These are phyloP conservation scores for Parnassius apollo DNA, from an alignment of 2,888 invertebrate genomes.

Conservation along the genomic window DNA sequence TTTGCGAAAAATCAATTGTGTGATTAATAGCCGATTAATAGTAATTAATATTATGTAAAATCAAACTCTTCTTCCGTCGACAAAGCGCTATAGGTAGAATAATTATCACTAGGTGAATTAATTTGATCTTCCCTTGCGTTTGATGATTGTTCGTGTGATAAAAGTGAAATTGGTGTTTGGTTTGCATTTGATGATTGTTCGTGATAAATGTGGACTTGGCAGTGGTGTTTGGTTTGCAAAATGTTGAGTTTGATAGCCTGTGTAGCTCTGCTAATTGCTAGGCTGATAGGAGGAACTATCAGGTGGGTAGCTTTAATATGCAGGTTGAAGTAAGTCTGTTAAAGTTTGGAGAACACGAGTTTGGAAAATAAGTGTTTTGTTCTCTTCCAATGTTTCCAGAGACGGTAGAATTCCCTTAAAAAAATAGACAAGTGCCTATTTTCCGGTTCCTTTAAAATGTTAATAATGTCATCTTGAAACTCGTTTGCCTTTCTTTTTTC, in stretches of 20 bases:
- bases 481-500: no score
- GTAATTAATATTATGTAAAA: neutral
- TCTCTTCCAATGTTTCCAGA: neutral
- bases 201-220: no score
- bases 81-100: neutral
- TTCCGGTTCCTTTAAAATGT: neutral
- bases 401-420: neutral
- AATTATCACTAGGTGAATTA: slow-evolving; percentile 1
- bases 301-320: no score
- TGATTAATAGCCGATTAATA: neutral
- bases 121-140: neutral
- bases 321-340: neutral
- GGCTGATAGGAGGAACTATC: no score
- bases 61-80: slow-evolving; percentile 2
- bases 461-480: no score
- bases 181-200: no score
- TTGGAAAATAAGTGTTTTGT: neutral
- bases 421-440: neutral
- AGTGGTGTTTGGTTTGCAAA: no score
- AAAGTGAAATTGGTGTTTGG: no score
- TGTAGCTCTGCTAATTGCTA: no score
- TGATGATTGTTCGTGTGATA: neutral
- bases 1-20: neutral
- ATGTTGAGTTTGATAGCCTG: no score
- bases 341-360: neutral